Conservation (phyloP, 2,888 invertebrate species). For the Apocheima hispidaria region DNA sequence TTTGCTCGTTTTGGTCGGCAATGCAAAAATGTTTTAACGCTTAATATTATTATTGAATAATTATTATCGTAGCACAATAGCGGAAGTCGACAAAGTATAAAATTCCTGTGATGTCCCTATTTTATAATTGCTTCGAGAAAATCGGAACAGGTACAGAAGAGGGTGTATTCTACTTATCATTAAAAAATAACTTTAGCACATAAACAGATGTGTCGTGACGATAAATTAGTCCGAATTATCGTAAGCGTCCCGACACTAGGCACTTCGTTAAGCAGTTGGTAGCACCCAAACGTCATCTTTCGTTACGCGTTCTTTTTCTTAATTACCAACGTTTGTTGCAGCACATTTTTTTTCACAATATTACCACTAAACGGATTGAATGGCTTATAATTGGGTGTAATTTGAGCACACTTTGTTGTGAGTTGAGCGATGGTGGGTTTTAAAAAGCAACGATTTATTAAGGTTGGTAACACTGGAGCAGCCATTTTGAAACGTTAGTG, state of each 20-base stretch:
- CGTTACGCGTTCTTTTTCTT: slow-evolving; percentile 78
- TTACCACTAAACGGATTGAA: slow-evolving; percentile 81
- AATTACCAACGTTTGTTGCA: slow-evolving; percentile 80
- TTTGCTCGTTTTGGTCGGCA: too few relatives aligned
- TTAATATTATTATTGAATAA: too few relatives aligned
- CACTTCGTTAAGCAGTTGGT: slow-evolving; percentile 73
- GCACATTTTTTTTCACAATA: slow-evolving; percentile 73
- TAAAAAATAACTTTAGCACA: too few relatives aligned
- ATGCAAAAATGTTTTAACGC: too few relatives aligned
- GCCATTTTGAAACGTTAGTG: slow-evolving; percentile 66
- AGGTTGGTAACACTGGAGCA: slow-evolving; percentile 66
- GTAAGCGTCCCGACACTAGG: slow-evolving; percentile 62
- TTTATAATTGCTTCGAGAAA: too few relatives aligned
- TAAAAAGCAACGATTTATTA: slow-evolving; percentile 74
- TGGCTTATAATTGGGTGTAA: slow-evolving; percentile 85
- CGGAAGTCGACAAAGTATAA: too few relatives aligned
- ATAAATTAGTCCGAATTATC: slow-evolving; percentile 4
- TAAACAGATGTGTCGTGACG: too few relatives aligned
- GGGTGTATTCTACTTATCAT: too few relatives aligned
- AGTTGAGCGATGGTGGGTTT: slow-evolving; percentile 65
- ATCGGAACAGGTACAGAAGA: too few relatives aligned
- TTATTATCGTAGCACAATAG: too few relatives aligned
- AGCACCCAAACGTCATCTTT: slow-evolving; percentile 73
- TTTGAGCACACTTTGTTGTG: slow-evolving; percentile 81
- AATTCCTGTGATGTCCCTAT: too few relatives aligned